phyloP scores from a whole-genome alignment of 1,140 invertebrate species.

The Lepidurus packardi region DNA sequence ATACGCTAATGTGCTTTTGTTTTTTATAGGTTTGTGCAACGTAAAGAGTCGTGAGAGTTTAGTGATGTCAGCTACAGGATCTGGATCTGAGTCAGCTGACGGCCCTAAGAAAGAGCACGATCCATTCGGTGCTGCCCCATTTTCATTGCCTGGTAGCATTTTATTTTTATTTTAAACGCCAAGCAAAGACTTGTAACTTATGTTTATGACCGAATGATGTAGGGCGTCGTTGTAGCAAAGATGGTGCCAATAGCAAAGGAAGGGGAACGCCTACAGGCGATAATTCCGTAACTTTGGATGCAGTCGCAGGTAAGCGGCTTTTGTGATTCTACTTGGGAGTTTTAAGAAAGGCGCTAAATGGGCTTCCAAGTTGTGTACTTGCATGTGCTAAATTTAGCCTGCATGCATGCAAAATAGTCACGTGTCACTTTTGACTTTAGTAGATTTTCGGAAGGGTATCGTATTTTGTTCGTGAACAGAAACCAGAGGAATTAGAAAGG shows the following conservation, averaged over 20 bases:
- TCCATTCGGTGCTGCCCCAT: conserved; percentile 74
- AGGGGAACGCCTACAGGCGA: background rate
- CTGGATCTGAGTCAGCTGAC: conserved; percentile 2
- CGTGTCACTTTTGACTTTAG: background rate
- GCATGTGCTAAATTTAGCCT: background rate
- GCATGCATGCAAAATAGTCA: conserved; percentile 10
- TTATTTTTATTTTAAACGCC: conserved; percentile 26
- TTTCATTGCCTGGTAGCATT: conserved; percentile 62
- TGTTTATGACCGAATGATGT: background rate
- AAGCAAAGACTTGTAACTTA: background rate
- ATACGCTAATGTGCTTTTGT: background rate
- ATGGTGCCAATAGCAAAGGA: background rate
- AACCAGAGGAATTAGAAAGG: background rate
- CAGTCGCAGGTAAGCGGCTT: conserved; percentile 17
- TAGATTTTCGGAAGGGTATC: background rate
- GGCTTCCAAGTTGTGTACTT: conserved; percentile 12
- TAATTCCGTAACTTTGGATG: background rate
- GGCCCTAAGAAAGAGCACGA: conserved; percentile 52
- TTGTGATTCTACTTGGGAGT: background rate
- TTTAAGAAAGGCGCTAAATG: conserved; percentile 8
- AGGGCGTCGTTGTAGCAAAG: background rate
- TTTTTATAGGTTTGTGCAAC: conserved; percentile 59
- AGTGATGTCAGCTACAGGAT: conserved; percentile 62
- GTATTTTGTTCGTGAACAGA: background rate
- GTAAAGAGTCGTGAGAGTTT: conserved; percentile 69